Base-by-base conservation (phyloP, 2,888 invertebrate genomes). In the Polyploca ridens region DNA sequence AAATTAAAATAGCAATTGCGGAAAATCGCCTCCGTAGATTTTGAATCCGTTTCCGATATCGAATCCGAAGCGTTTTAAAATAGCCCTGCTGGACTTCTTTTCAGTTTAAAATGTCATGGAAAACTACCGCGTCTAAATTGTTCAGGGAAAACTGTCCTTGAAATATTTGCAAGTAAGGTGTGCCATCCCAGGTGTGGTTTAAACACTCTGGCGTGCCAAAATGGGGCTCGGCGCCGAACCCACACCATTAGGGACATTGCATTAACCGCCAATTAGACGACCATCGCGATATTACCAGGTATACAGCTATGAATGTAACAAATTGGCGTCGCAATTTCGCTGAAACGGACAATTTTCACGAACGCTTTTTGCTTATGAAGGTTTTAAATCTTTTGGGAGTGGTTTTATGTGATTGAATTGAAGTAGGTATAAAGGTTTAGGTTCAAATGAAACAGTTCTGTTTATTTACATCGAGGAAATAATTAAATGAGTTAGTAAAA, bases 241-340 rank as follows among this genome's bases (percentile, higher is more conserved):
- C 54, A 54, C n/a, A 54, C 54, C 54, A 54, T 54, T 54, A 54
- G 54, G 19, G 54, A 54, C 19, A 54, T 54, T 54, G 54, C 19
- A 46, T 46, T 46, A n/a, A n/a, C 46, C 46, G n/a, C n/a, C 46
- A 16, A 54, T 54, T 54, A 54, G 54, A 10, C 16, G 19, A 8
- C n/a, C 54, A 54, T 54, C 54, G 54, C 54, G 54, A 54, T 19
- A 54, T 54, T 54, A 54, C 19, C 3, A 54, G 19, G 10, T 16
- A 54, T 54, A 54, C 10, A 19, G 54, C 46, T 46, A 46, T 46
- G n/a, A 46, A n/a, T 5, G n/a, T n/a, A 46, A 46, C n/a, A 46
- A 46, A 46, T 14, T 46, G n/a, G 10, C 7, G 6, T 0, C 16
- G 54, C 19, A 54, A 54, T 54, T 19, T 16, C 54, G 54, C 16